phyloP scores from a whole-genome alignment of 30 jellyfish, hydroid and myxozoan species.

The Pseudorhiza aurosa region DNA sequence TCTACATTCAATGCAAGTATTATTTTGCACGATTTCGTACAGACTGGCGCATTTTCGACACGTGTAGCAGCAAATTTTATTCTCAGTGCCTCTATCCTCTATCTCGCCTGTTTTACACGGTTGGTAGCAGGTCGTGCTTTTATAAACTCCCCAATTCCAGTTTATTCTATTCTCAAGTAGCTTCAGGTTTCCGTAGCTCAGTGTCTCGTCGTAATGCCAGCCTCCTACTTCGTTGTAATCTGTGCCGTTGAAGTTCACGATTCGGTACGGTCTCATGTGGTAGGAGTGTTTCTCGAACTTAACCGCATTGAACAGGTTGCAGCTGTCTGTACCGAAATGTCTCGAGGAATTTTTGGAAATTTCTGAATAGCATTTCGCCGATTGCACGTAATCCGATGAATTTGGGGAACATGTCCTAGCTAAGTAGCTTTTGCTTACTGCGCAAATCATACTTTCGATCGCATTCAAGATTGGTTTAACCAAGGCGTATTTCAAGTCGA shows the following conservation, averaged over 20 bases:
- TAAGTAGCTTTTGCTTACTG: background rate
- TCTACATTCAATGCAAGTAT: background rate
- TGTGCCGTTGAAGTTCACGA: constrained; percentile 8
- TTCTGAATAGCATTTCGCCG: background rate
- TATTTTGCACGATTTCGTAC: background rate
- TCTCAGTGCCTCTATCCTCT: constrained; percentile 3
- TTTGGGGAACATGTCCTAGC: background rate
- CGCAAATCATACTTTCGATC: constrained; percentile 26
- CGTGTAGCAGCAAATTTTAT: constrained; percentile 10
- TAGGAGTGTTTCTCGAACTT: constrained; percentile 9
- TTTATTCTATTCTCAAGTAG: background rate
- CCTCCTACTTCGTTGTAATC: constrained; percentile 19
- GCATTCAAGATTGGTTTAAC: constrained; percentile 48
- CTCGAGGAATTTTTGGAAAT: background rate
- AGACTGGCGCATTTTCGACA: background rate
- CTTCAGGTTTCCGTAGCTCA: background rate
- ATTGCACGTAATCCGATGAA: background rate
- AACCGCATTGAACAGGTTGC: background rate
- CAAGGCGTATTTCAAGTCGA: constrained; percentile 26
- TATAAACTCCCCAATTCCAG: background rate
- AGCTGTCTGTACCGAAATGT: background rate
- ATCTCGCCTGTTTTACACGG: constrained; percentile 10
- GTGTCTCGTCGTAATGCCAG: background rate
- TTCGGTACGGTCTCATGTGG: background rate
- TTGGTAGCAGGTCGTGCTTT: constrained; percentile 3